These are phyloP conservation scores for Notarius quadriscutis DNA, from an alignment of 2,113 vertebrate species.

Conservation along the genomic window DNA sequence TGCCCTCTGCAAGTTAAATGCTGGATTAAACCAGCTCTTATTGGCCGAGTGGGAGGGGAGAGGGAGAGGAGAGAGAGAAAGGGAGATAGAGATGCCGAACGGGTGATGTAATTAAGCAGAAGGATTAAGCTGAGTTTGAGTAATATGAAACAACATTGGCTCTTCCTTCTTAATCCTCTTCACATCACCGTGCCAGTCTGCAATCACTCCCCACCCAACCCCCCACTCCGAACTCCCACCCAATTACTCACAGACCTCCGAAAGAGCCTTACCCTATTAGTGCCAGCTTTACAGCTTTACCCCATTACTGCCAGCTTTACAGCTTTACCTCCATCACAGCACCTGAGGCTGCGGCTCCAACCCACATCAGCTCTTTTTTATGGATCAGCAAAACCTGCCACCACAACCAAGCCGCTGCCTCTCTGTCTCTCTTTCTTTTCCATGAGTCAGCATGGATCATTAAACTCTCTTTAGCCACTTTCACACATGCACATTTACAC, in stretches of 20 bases:
- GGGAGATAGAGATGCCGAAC: slow-evolving; percentile 27
- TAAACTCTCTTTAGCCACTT: slow-evolving; percentile 17
- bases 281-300: slow-evolving; percentile 12
- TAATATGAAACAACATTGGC: slow-evolving; percentile 4
- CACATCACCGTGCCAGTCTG: slow-evolving; percentile 2
- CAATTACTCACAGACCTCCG: slow-evolving; percentile 8
- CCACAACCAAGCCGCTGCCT: slow-evolving; percentile 25
- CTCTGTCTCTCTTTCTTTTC: not conserved
- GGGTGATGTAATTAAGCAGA: slow-evolving; percentile 57
- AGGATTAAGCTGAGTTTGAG: slow-evolving; percentile 34
- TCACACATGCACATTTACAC: not conserved
- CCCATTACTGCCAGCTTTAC: slow-evolving; percentile 22
- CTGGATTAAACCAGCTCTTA: slow-evolving; percentile 30
- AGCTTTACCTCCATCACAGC: slow-evolving; percentile 20
- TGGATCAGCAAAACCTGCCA: slow-evolving; percentile 46
- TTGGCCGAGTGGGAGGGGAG: slow-evolving; percentile 11
- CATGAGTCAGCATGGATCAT: slow-evolving; percentile 25
- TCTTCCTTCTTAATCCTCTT: slow-evolving; percentile 18
- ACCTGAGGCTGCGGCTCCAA: slow-evolving; percentile 12
- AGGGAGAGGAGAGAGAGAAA: slow-evolving; percentile 29
- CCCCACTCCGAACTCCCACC: not conserved
- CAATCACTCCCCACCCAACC: slow-evolving; percentile 14
- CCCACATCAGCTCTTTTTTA: slow-evolving; percentile 20
- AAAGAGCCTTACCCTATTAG: slow-evolving; percentile 18
- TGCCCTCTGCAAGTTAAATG: slow-evolving; percentile 52